Evolutionary conservation across 2,113 vertebrate species (phyloP).

Genomic region (Caloenas nicobarica): DNA sequence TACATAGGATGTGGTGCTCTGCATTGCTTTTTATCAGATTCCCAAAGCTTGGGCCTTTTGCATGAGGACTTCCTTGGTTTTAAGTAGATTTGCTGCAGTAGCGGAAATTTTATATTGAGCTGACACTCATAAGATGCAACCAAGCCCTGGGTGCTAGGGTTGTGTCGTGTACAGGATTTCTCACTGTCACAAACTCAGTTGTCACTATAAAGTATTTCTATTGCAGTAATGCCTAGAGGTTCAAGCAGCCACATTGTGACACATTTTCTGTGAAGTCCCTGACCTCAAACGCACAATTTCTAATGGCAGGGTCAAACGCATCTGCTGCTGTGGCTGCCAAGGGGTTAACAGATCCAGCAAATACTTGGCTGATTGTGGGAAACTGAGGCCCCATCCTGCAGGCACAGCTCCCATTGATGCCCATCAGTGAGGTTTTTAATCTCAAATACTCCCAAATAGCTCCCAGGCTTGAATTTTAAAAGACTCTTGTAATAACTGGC

Average conservation of each 20-base stretch:
- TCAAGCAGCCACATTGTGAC: background rate
- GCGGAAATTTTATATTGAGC: background rate
- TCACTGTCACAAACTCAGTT: background rate
- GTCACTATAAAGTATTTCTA: background rate
- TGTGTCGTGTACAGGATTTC: background rate
- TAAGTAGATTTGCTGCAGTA: background rate
- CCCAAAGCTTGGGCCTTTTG: background rate
- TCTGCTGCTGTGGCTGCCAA: background rate
- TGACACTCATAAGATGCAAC: accelerated
- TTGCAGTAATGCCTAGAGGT: background rate
- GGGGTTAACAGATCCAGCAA: background rate
- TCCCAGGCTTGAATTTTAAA: constrained; percentile 16
- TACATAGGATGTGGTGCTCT: background rate
- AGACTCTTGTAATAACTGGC: constrained; percentile 19
- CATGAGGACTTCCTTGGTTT: background rate
- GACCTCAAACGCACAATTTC: background rate
- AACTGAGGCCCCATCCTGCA: background rate
- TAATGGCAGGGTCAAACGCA: background rate
- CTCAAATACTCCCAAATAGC: background rate
- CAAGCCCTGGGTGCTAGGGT: background rate
- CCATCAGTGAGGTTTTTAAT: background rate
- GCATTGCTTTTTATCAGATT: background rate
- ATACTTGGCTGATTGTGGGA: background rate
- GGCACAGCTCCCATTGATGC: background rate
- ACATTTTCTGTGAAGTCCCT: background rate